Conservation (phyloP, 2,113 vertebrate genomes). For the Podarcis cretensis region DNA sequence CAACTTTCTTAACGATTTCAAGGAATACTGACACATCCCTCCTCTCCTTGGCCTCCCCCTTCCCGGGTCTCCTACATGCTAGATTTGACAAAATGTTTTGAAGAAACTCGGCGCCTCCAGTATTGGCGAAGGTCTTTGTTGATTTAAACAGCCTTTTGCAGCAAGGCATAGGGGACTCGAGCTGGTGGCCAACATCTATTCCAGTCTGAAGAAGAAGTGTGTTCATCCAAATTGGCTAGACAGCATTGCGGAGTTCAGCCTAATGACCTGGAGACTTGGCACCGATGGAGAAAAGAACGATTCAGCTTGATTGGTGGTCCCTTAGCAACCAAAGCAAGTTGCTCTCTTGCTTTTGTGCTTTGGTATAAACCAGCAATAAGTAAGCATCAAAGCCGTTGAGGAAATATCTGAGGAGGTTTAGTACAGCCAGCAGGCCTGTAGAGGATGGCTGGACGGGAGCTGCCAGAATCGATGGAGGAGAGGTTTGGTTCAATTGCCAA, state of each 20-base stretch:
- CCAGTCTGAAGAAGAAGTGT: neutral
- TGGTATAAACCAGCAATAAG: neutral
- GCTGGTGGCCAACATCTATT: neutral
- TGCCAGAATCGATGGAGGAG: too few species aligned
- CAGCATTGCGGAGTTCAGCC: neutral
- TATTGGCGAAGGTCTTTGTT: neutral
- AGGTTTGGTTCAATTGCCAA: too few species aligned
- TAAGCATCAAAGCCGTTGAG: neutral
- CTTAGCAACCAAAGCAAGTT: neutral
- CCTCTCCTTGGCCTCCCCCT: neutral
- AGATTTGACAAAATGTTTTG: neutral
- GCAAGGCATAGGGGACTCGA: neutral
- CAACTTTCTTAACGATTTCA: constrained; percentile 32
- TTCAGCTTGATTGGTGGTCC: neutral
- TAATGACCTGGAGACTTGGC: neutral
- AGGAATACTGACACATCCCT: constrained; percentile 19
- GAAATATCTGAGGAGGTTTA: too few species aligned
- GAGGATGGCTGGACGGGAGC: too few species aligned
- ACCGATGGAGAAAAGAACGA: neutral
- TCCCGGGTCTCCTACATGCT: constrained; percentile 10
- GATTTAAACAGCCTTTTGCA: neutral
- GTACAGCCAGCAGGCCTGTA: too few species aligned
- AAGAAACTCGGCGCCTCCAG: neutral
- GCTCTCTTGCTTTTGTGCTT: too few species aligned
- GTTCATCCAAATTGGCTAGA: neutral